Evolutionary conservation across 2,113 vertebrate species (phyloP), one percentile per base, ranked within the genome.

Genomic region (Parus major): DNA sequence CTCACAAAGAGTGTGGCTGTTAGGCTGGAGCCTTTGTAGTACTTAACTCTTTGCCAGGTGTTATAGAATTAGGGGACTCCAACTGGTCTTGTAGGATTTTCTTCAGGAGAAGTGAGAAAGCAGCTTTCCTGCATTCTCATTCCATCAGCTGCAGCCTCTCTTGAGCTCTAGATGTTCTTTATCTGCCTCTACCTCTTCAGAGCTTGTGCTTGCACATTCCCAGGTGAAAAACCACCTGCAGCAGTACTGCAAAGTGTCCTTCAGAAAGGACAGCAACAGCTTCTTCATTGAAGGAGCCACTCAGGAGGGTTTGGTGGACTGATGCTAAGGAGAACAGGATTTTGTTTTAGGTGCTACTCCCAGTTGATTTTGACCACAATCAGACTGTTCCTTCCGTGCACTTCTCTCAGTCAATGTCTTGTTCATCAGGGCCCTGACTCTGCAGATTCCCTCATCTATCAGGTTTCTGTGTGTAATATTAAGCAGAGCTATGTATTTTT

Each of bases 41-140:
- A 16, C 46, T 95, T 96, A 96, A 96, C 84, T 66, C 91, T 90
- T 91, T 88, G 59, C 31, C 86, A 86, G 39, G 22, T 89, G n/a
- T 70, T 82, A 69, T 6, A 85, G 84, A 91, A 86, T 88, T 86
- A 94, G 36, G n/a, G 22, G 21, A 76, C 56, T 68, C 47, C 55
- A 42, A 31, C 3, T 0, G 65, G 50, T 73, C 66, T 42, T 82
- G 46, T 18, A 46, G 55, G 28, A 79, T 72, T 89, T 91, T 84
- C 44, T 49, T 60, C 72, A n/a, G 33, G n/a, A 87, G 36, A 84
- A 68, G 16, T 0, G 0, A 87, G 59, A 55, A 70, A 36, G 36
- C 18, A 79, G 12, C 12, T 66, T 91, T 82, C 29, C 53, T 47
- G n/a, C 23, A 57, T 86, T 69, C 57, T 69, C 10, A 2, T 63